A percentile compares a stretch with the other conserved stretches of the same genome.
Evolutionary conservation across 2,113 vertebrate genomes (phyloP).

Genomic region (Dicentrarchus labrax): DNA sequence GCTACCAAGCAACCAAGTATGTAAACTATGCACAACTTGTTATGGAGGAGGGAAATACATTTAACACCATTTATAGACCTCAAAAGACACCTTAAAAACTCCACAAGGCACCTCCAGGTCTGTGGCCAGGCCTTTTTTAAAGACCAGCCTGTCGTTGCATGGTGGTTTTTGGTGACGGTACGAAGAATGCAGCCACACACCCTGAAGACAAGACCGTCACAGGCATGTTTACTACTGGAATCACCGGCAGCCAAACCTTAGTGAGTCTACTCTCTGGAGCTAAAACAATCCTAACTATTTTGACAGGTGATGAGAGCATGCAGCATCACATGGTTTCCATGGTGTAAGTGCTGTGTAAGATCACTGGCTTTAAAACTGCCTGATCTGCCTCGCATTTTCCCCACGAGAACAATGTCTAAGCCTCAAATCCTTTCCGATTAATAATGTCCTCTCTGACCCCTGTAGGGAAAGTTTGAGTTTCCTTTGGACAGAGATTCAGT

Average conservation of each 20-base stretch:
- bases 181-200: slow-evolving; percentile 11
- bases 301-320: neutral
- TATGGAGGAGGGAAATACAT: no score
- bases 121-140: neutral
- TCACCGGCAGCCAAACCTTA: neutral
- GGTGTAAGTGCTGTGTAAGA: neutral
- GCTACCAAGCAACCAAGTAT: neutral
- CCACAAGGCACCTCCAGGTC: slow-evolving; percentile 1
- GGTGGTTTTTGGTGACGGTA: slow-evolving; percentile 14
- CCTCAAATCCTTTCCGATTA: neutral
- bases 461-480: neutral
- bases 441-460: neutral
- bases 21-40: neutral
- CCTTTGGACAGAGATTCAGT: neutral
- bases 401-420: neutral
- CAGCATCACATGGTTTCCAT: neutral
- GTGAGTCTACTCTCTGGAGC: neutral
- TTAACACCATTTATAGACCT: neutral
- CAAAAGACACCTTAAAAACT: no score
- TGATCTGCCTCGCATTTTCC: neutral
- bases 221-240: slow-evolving; percentile 16
- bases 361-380: neutral
- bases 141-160: neutral
- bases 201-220: slow-evolving; percentile 9
- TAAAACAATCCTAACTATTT: neutral